Conservation (phyloP, 2,797 vertebrate genomes). For the Mormyrus hasselquistii region DNA sequence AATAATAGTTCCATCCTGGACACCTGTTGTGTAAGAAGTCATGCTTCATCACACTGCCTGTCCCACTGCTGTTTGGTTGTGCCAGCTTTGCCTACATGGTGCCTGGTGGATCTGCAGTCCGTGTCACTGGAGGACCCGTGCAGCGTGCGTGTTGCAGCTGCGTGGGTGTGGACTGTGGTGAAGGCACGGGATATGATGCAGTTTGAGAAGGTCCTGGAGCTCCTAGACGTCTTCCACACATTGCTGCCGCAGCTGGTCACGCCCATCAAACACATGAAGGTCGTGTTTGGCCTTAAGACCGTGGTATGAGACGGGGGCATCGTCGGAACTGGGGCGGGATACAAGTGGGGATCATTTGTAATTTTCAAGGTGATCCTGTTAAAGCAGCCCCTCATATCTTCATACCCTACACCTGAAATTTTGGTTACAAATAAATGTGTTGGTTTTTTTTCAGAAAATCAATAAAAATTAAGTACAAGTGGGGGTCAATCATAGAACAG, state of each 20-base stretch:
- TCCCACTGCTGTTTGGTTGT: conserved; percentile 39
- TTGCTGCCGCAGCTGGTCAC: conserved; percentile 53
- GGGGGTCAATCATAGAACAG: too few species aligned
- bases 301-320: conserved; percentile 43
- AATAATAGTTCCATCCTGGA: not conserved
- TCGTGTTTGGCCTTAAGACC: conserved; percentile 65
- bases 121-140: conserved; percentile 47
- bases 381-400: not conserved
- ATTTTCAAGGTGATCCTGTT: not conserved
- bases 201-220: conserved; percentile 47
- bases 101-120: conserved; percentile 41
- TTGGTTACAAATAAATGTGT: not conserved
- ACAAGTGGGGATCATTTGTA: not conserved
- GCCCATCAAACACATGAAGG: conserved; percentile 68
- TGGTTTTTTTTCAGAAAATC: not conserved
- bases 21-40: not conserved
- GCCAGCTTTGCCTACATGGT: not conserved
- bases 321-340: not conserved
- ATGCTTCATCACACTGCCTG: conserved; percentile 28
- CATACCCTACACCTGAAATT: not conserved
- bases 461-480: not conserved
- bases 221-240: conserved; percentile 46
- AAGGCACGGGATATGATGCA: conserved; percentile 42
- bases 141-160: conserved; percentile 45
- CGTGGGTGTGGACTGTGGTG: conserved; percentile 44